Evolutionary conservation across 2,888 invertebrate genomes (phyloP), one percentile per base, ranked within the genome.

Genomic region (Drosophila limbata): DNA sequence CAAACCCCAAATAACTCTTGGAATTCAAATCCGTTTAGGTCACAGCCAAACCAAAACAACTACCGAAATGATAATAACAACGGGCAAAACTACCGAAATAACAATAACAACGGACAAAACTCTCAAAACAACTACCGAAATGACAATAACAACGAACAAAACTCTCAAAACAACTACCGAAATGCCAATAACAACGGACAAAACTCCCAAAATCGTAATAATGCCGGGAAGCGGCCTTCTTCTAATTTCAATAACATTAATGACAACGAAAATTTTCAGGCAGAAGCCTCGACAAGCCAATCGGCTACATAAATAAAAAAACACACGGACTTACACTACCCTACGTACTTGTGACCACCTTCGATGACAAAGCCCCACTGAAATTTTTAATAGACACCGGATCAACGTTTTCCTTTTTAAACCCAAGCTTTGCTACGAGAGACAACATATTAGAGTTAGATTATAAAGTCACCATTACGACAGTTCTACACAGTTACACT

Each of bases 221-320:
- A 25, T 25, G 4, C 8, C 15, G 39, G 15, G 3, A 8, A 15
- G 8, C 39, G 39, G 8, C 15, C 8, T 8, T 1, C n/a, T 15
- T 8, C n/a, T 8, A 39, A 39, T 9, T 15, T 39, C 2, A n/a
- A 39, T 3, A 15, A n/a, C 2, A 39, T 39, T 6, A 15, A 39
- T 6, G 39, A 39, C 8, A 15, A 9, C 39, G 39, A 39, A 48
- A 57, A 48, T 57, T 57, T 48, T 57, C 39, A 10, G 17, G 2
- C 28, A 28, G 1, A 25, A 19, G 47, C 47, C 47, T 57, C 47
- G 21, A 37, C 15, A 42, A 40, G 9, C 53, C 31, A 15, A 11
- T 35, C 35, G 56, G 37, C 25, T 45, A 57, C 57, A 9, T 47
- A 11, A 48, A 39, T 39, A 39, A 39, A 15, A 39, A 39, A 15